phyloP scores from a whole-genome alignment of 1,140 invertebrate species.

The Panagrolaimus sp. region DNA sequence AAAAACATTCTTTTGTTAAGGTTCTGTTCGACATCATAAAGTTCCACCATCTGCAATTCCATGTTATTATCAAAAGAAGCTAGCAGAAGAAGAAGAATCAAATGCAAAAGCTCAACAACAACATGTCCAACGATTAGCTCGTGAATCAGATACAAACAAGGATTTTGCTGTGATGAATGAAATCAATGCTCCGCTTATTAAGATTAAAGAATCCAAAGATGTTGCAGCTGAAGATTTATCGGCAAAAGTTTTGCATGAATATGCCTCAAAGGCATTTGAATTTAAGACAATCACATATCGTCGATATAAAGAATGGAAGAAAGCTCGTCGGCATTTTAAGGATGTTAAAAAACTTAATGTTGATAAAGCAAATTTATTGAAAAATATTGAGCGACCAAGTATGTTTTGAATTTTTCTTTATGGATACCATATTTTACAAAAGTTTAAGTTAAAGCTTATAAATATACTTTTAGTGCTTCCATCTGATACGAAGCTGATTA shows the following conservation, averaged over 20 bases:
- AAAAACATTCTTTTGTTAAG: too few relatives aligned
- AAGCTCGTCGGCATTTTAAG: conserved; percentile 5
- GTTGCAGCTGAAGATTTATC: not conserved
- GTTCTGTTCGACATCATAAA: conserved; percentile 72
- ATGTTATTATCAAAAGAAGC: conserved; percentile 76
- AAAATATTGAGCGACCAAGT: not conserved
- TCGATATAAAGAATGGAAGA: conserved; percentile 13
- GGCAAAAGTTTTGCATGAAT: conserved; percentile 6
- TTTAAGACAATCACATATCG: not conserved
- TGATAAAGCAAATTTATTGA: conserved; percentile 4
- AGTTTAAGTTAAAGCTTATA: not conserved
- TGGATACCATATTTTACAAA: not conserved
- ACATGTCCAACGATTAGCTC: not conserved
- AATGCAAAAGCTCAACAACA: conserved; percentile 18
- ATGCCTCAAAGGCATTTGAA: not conserved
- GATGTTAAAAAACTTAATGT: not conserved
- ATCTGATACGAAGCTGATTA: conserved; percentile 38
- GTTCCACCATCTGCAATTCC: conserved; percentile 87
- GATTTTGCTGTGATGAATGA: not conserved
- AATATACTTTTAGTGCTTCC: conserved; percentile 37
- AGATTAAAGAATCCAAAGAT: not conserved
- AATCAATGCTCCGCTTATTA: conserved; percentile 13
- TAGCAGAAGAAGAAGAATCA: conserved; percentile 68
- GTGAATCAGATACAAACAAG: not conserved
- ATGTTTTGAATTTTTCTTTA: not conserved